These are phyloP conservation scores for Carabus problematicus DNA, from an alignment of 2,888 invertebrate genomes.

Conservation along the genomic window DNA sequence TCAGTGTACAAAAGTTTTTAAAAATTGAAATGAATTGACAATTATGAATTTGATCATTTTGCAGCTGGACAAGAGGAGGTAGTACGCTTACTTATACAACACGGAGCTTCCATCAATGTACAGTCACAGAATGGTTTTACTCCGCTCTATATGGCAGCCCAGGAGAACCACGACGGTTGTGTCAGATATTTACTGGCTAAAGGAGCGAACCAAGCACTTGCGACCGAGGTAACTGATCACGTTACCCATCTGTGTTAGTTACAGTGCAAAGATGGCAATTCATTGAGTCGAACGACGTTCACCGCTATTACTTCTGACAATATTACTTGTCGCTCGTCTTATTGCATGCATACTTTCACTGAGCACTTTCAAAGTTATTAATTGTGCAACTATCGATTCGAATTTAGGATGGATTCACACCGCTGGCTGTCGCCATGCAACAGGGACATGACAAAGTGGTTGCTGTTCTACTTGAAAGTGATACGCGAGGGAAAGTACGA, in stretches of 20 bases:
- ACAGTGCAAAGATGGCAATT: background rate
- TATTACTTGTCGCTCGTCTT: background rate
- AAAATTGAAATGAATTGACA: background rate
- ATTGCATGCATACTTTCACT: constrained; percentile 2
- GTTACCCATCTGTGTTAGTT: background rate
- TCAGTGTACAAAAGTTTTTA: background rate
- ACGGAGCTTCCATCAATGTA: constrained; percentile 94
- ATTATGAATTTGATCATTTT: no score
- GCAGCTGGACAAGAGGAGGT: constrained; percentile 93
- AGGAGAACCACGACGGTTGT: constrained; percentile 93
- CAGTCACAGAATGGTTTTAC: constrained; percentile 98
- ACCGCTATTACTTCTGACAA: no score
- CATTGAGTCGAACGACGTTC: background rate
- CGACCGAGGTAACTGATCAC: constrained; percentile 82
- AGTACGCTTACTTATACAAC: constrained; percentile 87
- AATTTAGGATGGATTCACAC: constrained; percentile 93
- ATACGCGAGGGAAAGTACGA: constrained; percentile 93
- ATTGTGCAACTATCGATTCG: background rate
- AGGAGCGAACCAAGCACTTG: constrained; percentile 94
- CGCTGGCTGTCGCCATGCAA: constrained; percentile 98
- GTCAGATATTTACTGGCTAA: constrained; percentile 90
- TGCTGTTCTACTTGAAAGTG: constrained; percentile 93
- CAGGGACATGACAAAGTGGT: constrained; percentile 98
- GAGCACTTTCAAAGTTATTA: background rate
- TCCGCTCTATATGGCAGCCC: constrained; percentile 98